Base-by-base conservation (phyloP, 2,113 vertebrate genomes). In the Proteles cristata region DNA sequence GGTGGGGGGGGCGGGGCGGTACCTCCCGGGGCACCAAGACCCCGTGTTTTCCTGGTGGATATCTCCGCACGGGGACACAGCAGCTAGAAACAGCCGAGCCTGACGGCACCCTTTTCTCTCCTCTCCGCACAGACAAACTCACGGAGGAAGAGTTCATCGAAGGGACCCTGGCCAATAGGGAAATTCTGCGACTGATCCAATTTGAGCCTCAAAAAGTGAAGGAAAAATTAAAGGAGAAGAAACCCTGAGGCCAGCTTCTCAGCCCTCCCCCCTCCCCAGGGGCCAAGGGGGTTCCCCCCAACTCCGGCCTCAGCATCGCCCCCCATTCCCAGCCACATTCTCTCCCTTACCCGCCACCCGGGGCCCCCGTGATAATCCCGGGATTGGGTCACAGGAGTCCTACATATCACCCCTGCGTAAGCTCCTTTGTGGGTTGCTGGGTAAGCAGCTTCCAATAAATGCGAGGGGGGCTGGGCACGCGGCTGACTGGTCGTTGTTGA, bases 121-220 rank as follows among this genome's bases (percentile, higher is more conserved):
- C 35, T 39, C 58, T 25, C 11, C 4, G 0, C 14, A 10, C 98
- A 99, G 99, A 99, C 98, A 99, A 99, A 98, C 99, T 99, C 69
- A 98, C 99, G 6, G 99, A 99, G 88, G 98, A 99, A 6, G 99
- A 99, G 82, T 99, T 99, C 98, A 99, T 99, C 91, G 98, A 99
- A 88, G 99, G 99, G 0, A 99, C 99, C 94, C 98, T 99, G 99
- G 98, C 99, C 94, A 99, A 99, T 98, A 99, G 99, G 84, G 99
- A 99, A 90, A 99, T 99, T 97, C 98, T 99, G 84, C 99, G 99
- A 83, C 97, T 99, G 98, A 99, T 99, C 95, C 99, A 99, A 93
- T 99, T 99, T 11, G 99, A 99, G 97, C 99, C 99, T 43, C 99
- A 99, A 98, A 99, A 99, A 96, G 99, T 99, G 63, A 99, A 99